Evolutionary conservation across 1,140 invertebrate genomes (phyloP).

Genomic region (Ceratina japonica): DNA sequence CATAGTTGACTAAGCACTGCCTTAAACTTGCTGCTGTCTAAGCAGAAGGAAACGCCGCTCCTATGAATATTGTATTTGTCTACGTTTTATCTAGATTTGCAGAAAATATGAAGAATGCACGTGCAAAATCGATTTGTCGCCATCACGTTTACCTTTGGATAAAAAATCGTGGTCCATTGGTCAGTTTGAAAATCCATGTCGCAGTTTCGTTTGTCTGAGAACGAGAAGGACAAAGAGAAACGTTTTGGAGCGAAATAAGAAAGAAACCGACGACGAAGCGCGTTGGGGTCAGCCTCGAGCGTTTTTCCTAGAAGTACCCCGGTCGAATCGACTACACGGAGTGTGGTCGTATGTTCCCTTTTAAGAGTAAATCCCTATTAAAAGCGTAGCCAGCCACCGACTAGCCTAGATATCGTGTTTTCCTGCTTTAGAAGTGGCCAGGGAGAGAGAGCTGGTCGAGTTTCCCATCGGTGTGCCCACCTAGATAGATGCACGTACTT

Average conservation of each 20-base stretch:
- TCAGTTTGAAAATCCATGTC: too few species aligned
- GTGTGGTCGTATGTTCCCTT: constrained; percentile 22
- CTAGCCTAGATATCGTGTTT: constrained; percentile 28
- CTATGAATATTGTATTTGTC: too few species aligned
- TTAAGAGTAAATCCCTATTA: constrained; percentile 43
- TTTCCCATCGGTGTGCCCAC: constrained; percentile 43
- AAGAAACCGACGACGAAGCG: background rate
- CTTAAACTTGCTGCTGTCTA: too few species aligned
- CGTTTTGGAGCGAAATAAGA: background rate
- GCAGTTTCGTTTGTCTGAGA: too few species aligned
- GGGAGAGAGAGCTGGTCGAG: constrained; percentile 46
- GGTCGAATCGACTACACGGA: background rate
- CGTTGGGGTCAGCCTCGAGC: background rate
- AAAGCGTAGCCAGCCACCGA: constrained; percentile 16
- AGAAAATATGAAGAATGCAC: too few species aligned
- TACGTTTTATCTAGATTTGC: too few species aligned
- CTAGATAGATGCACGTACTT: constrained; percentile 30
- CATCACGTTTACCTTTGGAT: too few species aligned
- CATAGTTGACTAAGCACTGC: too few species aligned
- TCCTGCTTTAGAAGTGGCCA: background rate
- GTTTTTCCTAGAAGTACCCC: constrained; percentile 48
- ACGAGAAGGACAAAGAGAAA: background rate
- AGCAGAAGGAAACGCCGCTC: too few species aligned
- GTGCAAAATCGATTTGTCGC: too few species aligned
- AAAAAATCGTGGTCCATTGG: too few species aligned